Base-by-base conservation (phyloP, 2,797 vertebrate species). In the Pangasius mekongensis region DNA sequence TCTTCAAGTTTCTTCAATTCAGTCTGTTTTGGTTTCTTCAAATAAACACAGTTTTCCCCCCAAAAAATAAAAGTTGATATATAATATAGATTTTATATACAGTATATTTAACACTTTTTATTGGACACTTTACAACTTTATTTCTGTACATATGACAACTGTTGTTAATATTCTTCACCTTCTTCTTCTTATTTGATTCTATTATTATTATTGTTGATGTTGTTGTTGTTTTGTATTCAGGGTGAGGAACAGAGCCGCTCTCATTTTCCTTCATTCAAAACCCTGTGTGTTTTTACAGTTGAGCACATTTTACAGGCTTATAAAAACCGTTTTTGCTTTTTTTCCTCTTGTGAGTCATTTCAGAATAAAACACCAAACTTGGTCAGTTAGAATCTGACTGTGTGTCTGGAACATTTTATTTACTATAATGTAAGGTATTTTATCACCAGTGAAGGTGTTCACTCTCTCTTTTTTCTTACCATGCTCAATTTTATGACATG, bases 381-480 rank as follows among this genome's bases (percentile, higher is more conserved):
- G 77, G 77, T 54, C 74, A 52, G 49, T 36, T 56, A 54, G n/a
- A 33, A 56, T 49, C n/a, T 52, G 58, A 16, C 36, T 64, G 33
- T 66, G 84, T 74, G 56, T 62, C 43, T 66, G 43, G 58, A 30
- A 54, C 1, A 10, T 27, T 54, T 86, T 80, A 78, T 67, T 86
- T 67, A 36, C 30, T 78, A 54, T 33, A 64, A 27, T 52, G 13
- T 67, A 47, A 36, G 8, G 76, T 54, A 77, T 86, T 80, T 80
- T 78, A 78, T 80, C 74, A 27, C 24, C 11, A 4, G 49, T n/a
- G n/a, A 78, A 39, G 58, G 22, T 47, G 33, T 11, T 54, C 76
- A 18, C 16, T 33, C 52, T 36, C 36, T 2, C 9, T 58, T 22
- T 80, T 24, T 58, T 47, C 22, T 10, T 36, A 5, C 18, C 18